Percentiles rank a stretch among this genome's conserved stretches.
Evolutionary conservation across 1,140 invertebrate species (phyloP).

Genomic region (Orussus abietinus): DNA sequence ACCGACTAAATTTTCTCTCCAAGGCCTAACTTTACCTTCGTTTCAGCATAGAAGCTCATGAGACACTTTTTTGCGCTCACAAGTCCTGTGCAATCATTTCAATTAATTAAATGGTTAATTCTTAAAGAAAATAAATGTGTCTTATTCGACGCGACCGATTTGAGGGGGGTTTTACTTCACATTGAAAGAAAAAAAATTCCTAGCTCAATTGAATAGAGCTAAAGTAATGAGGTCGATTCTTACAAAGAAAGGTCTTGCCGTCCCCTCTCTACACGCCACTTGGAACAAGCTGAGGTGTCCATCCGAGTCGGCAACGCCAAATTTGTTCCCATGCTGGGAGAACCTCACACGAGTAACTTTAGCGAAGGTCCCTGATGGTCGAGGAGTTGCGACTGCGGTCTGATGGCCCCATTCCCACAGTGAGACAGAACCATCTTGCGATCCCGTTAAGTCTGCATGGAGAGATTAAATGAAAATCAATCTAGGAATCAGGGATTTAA

Average conservation of each 20-base stretch:
- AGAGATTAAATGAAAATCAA: constrained; percentile 16
- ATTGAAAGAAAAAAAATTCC: no score
- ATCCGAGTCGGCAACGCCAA: constrained; percentile 91
- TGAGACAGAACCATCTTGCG: constrained; percentile 94
- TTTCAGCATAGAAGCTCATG: no score
- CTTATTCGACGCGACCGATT: no score
- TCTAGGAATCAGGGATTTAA: constrained; percentile 5
- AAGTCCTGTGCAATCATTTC: no score
- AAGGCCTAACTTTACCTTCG: no score
- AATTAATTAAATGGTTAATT: no score
- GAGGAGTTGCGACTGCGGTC: constrained; percentile 81
- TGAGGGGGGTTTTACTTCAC: no score
- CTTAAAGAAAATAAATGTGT: no score
- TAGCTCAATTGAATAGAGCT: constrained; percentile 9
- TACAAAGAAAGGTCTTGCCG: constrained; percentile 92
- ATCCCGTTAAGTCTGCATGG: constrained; percentile 83
- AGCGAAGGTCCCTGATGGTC: constrained; percentile 85
- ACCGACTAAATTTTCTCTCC: no score
- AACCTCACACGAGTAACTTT: constrained; percentile 96
- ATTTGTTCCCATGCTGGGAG: constrained; percentile 97
- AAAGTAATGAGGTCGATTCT: constrained; percentile 44
- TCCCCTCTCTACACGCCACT: constrained; percentile 78
- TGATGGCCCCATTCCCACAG: constrained; percentile 98
- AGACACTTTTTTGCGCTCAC: no score
- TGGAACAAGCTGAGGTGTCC: constrained; percentile 91